phyloP scores from a whole-genome alignment of 2,113 vertebrate species.

The Pygoscelis antarcticus region DNA sequence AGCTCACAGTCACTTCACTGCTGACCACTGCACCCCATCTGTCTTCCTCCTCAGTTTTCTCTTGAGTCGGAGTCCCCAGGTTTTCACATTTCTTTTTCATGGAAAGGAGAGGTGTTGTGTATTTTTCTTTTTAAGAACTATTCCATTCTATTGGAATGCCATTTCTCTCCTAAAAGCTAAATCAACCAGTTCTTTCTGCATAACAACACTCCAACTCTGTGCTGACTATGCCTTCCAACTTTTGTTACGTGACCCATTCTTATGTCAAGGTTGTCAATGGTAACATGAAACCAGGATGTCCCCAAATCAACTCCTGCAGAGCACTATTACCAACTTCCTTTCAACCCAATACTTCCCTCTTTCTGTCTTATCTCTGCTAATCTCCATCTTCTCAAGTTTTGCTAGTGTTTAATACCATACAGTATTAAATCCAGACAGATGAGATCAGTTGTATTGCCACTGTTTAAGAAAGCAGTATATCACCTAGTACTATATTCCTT shows the following conservation, averaged over 20 bases:
- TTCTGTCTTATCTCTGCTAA: background rate
- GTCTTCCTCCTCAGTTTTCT: background rate
- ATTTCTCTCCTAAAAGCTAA: background rate
- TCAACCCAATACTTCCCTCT: background rate
- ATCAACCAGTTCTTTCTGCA: background rate
- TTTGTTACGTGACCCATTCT: background rate
- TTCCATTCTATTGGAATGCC: background rate
- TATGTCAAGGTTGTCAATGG: background rate
- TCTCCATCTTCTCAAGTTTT: background rate
- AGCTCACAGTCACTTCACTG: background rate
- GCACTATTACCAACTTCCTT: background rate
- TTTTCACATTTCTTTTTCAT: background rate
- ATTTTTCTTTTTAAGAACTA: background rate
- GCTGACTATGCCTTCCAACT: background rate
- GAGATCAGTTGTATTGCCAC: background rate
- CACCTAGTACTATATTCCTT: background rate
- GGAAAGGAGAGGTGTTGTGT: background rate
- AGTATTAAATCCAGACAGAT: background rate
- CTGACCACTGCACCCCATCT: background rate
- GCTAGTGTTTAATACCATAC: background rate
- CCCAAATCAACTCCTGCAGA: background rate
- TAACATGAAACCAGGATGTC: background rate
- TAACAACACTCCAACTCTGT: background rate
- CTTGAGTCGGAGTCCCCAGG: background rate
- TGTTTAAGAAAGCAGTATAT: background rate